Percentiles rank a stretch among this genome's conserved stretches.
phyloP scores from a whole-genome alignment of 2,113 vertebrate genomes.

The Nothobranchius furzeri region DNA sequence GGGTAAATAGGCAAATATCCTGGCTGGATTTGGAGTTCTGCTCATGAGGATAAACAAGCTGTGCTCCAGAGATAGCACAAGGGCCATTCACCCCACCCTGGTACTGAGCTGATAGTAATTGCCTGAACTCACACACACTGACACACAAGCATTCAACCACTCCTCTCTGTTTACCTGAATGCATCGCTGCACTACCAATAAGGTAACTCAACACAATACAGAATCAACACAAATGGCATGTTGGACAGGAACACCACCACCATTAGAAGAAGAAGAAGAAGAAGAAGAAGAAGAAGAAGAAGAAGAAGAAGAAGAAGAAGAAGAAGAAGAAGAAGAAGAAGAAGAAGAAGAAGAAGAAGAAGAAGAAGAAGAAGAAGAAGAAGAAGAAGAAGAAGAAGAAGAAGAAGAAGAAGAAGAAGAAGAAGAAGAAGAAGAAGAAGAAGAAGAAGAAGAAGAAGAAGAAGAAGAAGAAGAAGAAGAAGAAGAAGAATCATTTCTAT shows the following conservation, averaged over 20 bases:
- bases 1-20: conserved; percentile 52
- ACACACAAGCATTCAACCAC: conserved; percentile 36
- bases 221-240: conserved; percentile 32
- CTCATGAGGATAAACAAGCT: conserved; percentile 73
- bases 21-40: conserved; percentile 54
- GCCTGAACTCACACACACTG: conserved; percentile 16
- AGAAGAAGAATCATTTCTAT: too few species aligned
- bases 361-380: not conserved
- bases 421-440: not conserved
- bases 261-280: conserved; percentile 2
- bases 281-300: too few species aligned
- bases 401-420: too few species aligned
- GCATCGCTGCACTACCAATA: conserved; percentile 39
- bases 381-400: too few species aligned
- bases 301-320: too few species aligned
- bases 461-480: too few species aligned
- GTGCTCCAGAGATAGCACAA: conserved; percentile 64
- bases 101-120: conserved; percentile 57
- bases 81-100: conserved; percentile 55
- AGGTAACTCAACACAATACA: conserved; percentile 36
- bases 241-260: conserved; percentile 21
- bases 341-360: not conserved
- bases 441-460: too few species aligned
- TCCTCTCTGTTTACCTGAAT: conserved; percentile 33
- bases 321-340: too few species aligned